Evolutionary conservation across 2,797 vertebrate species (phyloP).

Genomic region (Gobionotothen gibberifrons): DNA sequence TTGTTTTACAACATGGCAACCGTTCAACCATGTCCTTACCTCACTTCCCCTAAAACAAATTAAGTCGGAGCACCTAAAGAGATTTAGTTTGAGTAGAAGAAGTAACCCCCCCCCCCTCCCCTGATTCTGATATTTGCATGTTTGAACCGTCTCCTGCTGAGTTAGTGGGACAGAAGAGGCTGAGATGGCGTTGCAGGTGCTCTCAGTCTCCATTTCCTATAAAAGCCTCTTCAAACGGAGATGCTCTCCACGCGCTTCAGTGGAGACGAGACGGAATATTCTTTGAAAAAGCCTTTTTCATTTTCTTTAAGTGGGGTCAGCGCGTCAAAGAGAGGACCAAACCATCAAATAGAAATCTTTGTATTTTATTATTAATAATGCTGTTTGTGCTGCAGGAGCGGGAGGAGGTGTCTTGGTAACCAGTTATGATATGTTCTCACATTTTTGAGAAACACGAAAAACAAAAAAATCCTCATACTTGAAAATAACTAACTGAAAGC

Average conservation of each 20-base stretch:
- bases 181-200: constrained; percentile 24
- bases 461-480: too few species aligned
- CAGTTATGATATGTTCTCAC: not conserved
- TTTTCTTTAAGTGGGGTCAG: constrained; percentile 65
- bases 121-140: not conserved
- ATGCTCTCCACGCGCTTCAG: constrained; percentile 68
- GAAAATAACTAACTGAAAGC: too few species aligned
- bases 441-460: too few species aligned
- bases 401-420: not conserved
- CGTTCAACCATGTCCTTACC: too few species aligned
- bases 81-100: not conserved
- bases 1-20: not conserved
- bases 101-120: not conserved
- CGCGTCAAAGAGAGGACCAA: constrained; percentile 37
- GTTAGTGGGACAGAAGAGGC: not conserved
- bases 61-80: not conserved
- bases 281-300: constrained; percentile 62
- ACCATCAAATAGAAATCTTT: constrained; percentile 69
- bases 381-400: constrained; percentile 22
- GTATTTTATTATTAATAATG: constrained; percentile 72
- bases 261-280: constrained; percentile 56
- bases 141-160: not conserved
- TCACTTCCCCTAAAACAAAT: not conserved
- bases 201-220: constrained; percentile 47
- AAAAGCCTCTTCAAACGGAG: constrained; percentile 64